Base-by-base conservation (phyloP, 2,113 vertebrate species). In the Campylomormyrus tamandua region DNA sequence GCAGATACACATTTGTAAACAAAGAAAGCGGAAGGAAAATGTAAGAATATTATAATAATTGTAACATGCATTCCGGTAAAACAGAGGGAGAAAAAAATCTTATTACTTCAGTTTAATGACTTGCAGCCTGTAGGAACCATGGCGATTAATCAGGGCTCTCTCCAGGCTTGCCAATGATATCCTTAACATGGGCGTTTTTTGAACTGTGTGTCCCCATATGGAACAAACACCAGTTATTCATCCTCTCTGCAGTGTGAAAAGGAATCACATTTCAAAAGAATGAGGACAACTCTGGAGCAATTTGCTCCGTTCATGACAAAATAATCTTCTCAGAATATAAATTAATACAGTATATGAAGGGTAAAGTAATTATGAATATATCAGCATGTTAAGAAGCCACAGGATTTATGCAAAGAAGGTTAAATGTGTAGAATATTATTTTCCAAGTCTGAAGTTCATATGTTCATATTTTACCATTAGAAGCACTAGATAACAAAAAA, bases 31-130 rank as follows among this genome's bases (percentile, higher is more conserved):
- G 9, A 66, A 19, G 35, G 49, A 48, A n/a, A 52, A 21, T 19
- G 7, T 86, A 27, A 50, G 19, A 49, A 50, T 86, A 49, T 50
- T 49, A 86, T 49, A 85, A 85, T 27, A 86, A 48, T 49, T 9
- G 83, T 3, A n/a, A 50, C 24, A 86, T 48, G 10, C 45, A 7
- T n/a, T 83, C 31, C 35, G 42, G 50, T 39, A 21, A 83, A 52
- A 83, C 27, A 48, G 50, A 53, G 35, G 7, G 35, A 42, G 52
- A 42, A 52, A 80, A 27, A 27, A 27, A 70, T 53, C 9, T 42
- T 83, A 53, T 83, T 83, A 53, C 39, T 39, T 50, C 48, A 53
- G 1, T 83, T 80, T 77, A 89, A 89, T 89, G 74, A 89, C 88
- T 83, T 56, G 74, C 7, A 35, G 88, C 24, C 88, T 53, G 88